These are phyloP conservation scores for human DNA, from an alignment of 2,113 vertebrate genomes.

Conservation along the genomic window DNA sequence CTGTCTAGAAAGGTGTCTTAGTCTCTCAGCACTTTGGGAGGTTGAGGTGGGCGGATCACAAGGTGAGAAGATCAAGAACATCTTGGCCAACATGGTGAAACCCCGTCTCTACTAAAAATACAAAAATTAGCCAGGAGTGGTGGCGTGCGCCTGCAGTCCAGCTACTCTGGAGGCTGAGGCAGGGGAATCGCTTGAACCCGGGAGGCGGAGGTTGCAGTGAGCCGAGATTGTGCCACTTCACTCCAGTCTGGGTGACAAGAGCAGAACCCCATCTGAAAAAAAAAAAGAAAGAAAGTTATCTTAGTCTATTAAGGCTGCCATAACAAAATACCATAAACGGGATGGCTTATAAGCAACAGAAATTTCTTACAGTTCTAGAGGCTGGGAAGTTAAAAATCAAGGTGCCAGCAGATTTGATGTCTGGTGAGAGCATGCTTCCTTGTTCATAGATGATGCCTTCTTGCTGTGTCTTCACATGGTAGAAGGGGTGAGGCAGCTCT, in stretches of 20 bases:
- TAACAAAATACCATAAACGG: not conserved
- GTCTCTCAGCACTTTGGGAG: not conserved
- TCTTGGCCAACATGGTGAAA: no score
- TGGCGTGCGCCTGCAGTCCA: fast-evolving
- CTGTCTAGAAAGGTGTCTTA: not conserved
- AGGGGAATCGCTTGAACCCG: no score
- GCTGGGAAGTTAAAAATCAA: not conserved
- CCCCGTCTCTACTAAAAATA: no score
- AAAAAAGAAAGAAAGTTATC: not conserved
- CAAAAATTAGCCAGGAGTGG: no score
- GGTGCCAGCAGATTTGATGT: not conserved
- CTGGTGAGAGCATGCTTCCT: not conserved
- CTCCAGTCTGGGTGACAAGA: no score
- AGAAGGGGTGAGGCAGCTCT: not conserved
- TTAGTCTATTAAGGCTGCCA: not conserved
- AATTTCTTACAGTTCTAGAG: not conserved
- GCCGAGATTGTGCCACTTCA: no score
- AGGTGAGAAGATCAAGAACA: no score
- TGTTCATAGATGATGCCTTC: not conserved
- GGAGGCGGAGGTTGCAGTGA: no score
- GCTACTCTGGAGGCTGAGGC: no score
- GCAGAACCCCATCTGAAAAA: no score
- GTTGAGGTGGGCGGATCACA: no score
- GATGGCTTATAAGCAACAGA: not conserved
- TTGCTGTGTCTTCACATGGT: not conserved